Base-by-base conservation (phyloP, 2,113 vertebrate species). In the Echinops telfairi region DNA sequence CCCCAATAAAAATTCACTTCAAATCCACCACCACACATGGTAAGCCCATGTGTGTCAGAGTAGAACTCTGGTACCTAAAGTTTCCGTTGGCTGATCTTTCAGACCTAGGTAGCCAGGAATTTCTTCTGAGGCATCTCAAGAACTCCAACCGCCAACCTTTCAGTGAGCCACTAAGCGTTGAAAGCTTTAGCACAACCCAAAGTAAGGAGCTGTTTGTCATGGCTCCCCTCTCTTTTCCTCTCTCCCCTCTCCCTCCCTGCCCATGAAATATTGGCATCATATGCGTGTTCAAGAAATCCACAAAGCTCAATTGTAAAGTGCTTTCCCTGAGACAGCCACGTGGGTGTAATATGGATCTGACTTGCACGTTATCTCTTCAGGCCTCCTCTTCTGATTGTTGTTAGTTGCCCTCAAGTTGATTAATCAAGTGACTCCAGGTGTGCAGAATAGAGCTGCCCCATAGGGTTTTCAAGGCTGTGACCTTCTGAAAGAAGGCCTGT, bases 281-380 rank as follows among this genome's bases (percentile, higher is more conserved):
- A 91, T 77, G 7, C 88, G 71, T 89, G 77, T 79, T 93, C 83
- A 93, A 89, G 68, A 89, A 92, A 92, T 75, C 76, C 78, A 93
- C n/a, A 89, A 40, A 76, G 77, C 75, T 78, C 60, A 91, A 92
- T 83, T 53, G 75, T 57, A 79, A 92, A 40, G 31, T 86, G 25
- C 3, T 75, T 90, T 96, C 76, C 60, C 75, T 88, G 70, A 64
- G 88, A 22, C 33, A 95, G 62, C 25, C 68, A 83, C 27, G 36
- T 90, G 33, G 19, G 6, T 82, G 57, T 90, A 73, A 36, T 29
- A 40, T 47, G 29, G 36, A 85, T 29, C 31, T 68, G 16, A 62
- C 36, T n/a, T 94, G 3, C 11, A 80, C 22, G 60, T 76, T 60
- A 68, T 27, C 23, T 75, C 38, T 89, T 92, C 73, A 71, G 87